Conservation (phyloP, 2,797 vertebrate species). For the Balearica regulorum region DNA sequence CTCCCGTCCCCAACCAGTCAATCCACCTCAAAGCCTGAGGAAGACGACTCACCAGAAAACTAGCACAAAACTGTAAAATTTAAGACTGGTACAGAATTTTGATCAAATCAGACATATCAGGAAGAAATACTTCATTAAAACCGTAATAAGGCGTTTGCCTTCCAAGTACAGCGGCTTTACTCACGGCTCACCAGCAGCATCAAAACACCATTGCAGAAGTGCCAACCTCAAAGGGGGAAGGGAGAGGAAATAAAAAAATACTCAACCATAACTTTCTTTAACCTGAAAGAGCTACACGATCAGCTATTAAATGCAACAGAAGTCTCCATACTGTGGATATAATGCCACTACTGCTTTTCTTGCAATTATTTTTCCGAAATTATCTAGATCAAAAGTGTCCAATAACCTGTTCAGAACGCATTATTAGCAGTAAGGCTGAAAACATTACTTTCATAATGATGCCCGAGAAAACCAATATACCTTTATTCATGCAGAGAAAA, state of each 20-base stretch:
- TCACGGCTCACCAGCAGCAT: not conserved
- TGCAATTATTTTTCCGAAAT: not conserved
- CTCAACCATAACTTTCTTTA: not conserved
- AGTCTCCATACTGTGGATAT: not conserved
- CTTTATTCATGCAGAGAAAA: not conserved
- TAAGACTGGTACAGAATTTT: not conserved
- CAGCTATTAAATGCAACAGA: not conserved
- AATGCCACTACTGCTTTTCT: not conserved
- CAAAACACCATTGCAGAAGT: not conserved
- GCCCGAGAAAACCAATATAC: not conserved
- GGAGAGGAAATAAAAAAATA: not conserved
- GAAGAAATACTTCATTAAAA: not conserved
- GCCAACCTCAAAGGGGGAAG: not conserved
- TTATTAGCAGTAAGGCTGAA: not conserved
- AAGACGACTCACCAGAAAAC: not conserved
- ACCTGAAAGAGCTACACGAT: not conserved
- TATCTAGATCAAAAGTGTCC: not conserved
- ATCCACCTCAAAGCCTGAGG: not conserved
- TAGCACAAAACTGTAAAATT: not conserved
- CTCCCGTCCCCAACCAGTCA: fast-evolving
- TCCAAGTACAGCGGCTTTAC: not conserved
- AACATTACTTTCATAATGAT: not conserved
- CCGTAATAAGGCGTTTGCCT: not conserved
- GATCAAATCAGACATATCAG: not conserved
- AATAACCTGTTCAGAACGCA: not conserved